phyloP scores from a whole-genome alignment of 2,113 vertebrate genomes.

The Scatophagus argus region DNA sequence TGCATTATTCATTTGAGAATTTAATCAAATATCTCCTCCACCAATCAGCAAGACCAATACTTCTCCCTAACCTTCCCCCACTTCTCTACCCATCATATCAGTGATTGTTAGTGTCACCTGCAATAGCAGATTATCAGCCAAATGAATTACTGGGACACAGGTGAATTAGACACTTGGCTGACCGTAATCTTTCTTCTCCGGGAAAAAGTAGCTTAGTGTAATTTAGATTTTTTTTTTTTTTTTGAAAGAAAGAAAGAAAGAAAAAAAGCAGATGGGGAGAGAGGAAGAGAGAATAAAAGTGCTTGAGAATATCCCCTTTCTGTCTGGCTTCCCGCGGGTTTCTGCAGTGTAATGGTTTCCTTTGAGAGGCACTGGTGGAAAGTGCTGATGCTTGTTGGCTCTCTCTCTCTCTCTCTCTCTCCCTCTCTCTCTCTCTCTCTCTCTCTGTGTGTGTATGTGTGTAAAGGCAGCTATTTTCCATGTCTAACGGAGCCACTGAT shows the following conservation, averaged over 20 bases:
- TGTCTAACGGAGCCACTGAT: constrained; percentile 71
- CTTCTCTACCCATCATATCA: constrained; percentile 54
- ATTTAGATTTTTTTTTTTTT: constrained; percentile 40
- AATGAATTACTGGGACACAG: constrained; percentile 82
- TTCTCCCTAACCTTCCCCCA: constrained; percentile 14
- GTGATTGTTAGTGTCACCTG: constrained; percentile 74
- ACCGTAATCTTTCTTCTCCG: constrained; percentile 68
- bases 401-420: too few species aligned
- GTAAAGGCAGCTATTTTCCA: constrained; percentile 72
- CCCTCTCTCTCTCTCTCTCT: too few species aligned
- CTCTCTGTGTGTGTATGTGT: constrained; percentile 37
- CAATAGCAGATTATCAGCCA: constrained; percentile 76
- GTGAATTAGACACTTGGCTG: constrained; percentile 72
- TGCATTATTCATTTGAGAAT: constrained; percentile 80
- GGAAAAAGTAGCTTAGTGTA: constrained; percentile 69
- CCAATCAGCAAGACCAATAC: constrained; percentile 47
- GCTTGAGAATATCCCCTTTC: constrained; percentile 74
- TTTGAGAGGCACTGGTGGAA: constrained; percentile 75
- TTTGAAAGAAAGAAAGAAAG: constrained; percentile 11
- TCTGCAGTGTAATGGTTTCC: constrained; percentile 78
- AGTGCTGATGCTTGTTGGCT: constrained; percentile 75
- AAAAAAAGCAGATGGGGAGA: background rate
- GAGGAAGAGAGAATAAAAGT: constrained; percentile 33
- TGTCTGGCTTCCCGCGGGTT: constrained; percentile 68
- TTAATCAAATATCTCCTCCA: constrained; percentile 72